phyloP scores from a whole-genome alignment of 53 echinoderm and acorn worm genomes.

The Temnopleurus reevesii region DNA sequence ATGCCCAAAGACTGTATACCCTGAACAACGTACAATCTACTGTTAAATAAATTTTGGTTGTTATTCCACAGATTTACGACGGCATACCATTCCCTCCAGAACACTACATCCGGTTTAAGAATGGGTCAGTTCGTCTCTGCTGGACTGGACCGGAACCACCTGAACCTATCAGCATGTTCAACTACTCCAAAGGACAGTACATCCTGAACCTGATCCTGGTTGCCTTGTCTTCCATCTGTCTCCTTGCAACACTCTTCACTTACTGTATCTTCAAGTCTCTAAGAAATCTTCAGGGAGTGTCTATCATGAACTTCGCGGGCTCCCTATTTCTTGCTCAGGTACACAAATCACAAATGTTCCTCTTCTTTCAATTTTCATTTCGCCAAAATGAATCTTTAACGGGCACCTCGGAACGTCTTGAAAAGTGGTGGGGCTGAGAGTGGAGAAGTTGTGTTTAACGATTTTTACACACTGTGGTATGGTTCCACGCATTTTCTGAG shows the following conservation, averaged over 20 bases:
- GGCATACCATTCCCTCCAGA: neutral
- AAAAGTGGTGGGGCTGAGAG: no score
- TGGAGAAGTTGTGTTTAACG: no score
- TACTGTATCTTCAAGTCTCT: neutral
- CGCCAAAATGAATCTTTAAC: no score
- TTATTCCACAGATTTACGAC: neutral
- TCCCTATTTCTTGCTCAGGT: constrained; percentile 16
- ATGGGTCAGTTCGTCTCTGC: constrained; percentile 3
- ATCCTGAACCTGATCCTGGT: neutral
- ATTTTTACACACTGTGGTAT: no score
- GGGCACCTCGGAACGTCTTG: no score
- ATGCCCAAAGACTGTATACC: no score
- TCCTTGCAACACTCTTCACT: neutral
- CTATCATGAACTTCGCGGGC: constrained; percentile 2
- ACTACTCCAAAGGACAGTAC: neutral
- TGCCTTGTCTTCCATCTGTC: neutral
- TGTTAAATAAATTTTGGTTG: no score
- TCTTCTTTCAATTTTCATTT: no score
- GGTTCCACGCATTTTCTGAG: no score
- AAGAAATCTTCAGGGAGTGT: constrained; percentile 11
- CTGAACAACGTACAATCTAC: no score
- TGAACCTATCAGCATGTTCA: neutral
- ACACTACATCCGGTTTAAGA: neutral
- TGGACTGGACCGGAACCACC: constrained; percentile 7
- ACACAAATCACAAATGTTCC: no score